Evolutionary conservation across 2,797 vertebrate species (phyloP), one percentile per base, ranked within the genome.

Genomic region (Enteromius paludinosus): DNA sequence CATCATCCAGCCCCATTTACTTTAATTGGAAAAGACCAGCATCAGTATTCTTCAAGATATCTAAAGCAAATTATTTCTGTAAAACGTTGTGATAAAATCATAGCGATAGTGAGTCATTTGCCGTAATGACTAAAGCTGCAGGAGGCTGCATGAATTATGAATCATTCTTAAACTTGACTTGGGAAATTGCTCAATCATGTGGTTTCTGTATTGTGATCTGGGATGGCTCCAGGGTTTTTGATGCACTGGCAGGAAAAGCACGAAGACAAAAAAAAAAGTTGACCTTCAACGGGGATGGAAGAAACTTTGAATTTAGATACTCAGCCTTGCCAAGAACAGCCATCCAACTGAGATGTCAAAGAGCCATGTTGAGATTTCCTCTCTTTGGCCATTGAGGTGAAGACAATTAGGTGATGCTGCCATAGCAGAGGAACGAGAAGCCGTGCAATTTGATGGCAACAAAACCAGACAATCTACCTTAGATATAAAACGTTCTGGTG

Each of bases 251-350:
- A 73, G 54, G 33, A 35, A 11, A 43, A 61, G 20, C 9, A 4
- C 43, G 54, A 61, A 11, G n/a, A 43, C 25, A 11, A 33, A 20
- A 65, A 30, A 18, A 65, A 15, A 74, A 47, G 35, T 15, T 65
- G 80, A 82, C 80, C 61, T 82, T 75, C 33, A 75, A 52, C 4
- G n/a, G 33, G 25, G 71, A 54, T 82, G 23, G 45, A 66, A 72
- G 14, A 73, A 64, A 65, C 2, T 0, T 33, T 2, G 2, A 38
- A 54, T 74, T 74, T 69, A 28, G 49, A 47, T 56, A 18, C 15
- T 41, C 62, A 8, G 33, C 17, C 33, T 41, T 30, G 47, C 61
- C 45, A 73, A 43, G 33, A 75, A 74, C 47, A 66, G 61, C 17
- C 33, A 2, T 82, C 45, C 80, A 64, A 8, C 71, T 28, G 71